A percentile compares a stretch with the other conserved stretches of the same genome.
These are phyloP conservation scores for Murina feae DNA, from an alignment of 2,113 vertebrate species.

Conservation along the genomic window DNA sequence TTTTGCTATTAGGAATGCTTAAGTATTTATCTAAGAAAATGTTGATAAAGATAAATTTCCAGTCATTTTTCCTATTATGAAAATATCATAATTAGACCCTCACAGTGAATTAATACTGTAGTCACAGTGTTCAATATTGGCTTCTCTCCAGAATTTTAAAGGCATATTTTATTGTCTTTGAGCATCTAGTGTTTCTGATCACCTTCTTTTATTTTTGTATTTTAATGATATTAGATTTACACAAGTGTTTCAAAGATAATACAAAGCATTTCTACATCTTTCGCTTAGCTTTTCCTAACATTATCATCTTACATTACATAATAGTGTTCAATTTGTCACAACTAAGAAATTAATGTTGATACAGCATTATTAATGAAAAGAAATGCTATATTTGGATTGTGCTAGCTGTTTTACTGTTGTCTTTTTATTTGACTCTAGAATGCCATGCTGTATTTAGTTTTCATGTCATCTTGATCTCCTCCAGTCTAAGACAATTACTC, in stretches of 20 bases:
- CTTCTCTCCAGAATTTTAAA: slow-evolving; percentile 6
- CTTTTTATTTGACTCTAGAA: accelerated
- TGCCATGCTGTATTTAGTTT: accelerated
- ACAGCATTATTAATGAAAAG: background rate
- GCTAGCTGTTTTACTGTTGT: background rate
- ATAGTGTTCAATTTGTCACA: background rate
- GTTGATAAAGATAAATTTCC: background rate
- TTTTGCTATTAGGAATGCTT: background rate
- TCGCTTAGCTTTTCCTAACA: background rate
- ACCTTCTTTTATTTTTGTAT: background rate
- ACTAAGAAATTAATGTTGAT: background rate
- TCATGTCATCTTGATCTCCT: background rate
- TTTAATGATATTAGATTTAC: background rate
- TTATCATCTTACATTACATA: background rate
- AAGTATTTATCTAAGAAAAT: background rate
- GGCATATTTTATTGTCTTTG: background rate
- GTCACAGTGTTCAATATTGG: background rate
- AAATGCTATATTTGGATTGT: background rate
- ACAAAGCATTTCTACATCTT: background rate
- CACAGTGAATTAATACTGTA: background rate
- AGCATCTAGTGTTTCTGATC: background rate
- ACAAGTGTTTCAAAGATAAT: background rate
- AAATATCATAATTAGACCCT: background rate
- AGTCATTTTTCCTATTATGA: background rate
- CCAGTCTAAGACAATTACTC: background rate